These are phyloP conservation scores for Taphrorychus bicolor DNA, from an alignment of 2,888 invertebrate species.

Conservation along the genomic window DNA sequence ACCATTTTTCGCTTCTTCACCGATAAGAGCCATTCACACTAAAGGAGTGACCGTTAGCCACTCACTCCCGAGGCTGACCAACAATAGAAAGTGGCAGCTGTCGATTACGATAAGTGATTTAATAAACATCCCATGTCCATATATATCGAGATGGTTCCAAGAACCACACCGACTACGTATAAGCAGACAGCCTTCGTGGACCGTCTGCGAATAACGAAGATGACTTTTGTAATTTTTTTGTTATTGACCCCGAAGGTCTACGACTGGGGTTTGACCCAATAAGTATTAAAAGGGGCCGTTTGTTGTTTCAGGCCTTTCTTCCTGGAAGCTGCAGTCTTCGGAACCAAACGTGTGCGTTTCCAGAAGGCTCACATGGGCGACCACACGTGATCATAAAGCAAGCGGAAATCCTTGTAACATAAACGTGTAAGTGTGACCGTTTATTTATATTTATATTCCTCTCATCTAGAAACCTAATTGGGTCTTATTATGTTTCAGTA, in stretches of 20 bases:
- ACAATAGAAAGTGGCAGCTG: not conserved
- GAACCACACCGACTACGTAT: not conserved
- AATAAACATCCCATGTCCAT: not conserved
- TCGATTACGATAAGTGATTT: not conserved
- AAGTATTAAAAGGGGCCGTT: not conserved
- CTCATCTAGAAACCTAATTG: not conserved
- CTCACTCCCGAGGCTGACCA: not conserved
- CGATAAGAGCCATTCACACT: too few relatives aligned
- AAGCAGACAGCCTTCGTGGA: not conserved
- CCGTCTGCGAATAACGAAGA: not conserved
- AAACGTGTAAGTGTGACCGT: constrained; percentile 12
- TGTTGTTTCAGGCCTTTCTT: constrained; percentile 9
- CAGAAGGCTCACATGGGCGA: constrained; percentile 6
- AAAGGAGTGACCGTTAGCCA: not conserved
- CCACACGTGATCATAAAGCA: constrained; percentile 10
- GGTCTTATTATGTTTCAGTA: not conserved
- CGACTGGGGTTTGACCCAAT: not conserved
- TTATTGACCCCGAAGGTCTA: not conserved
- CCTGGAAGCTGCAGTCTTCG: not conserved
- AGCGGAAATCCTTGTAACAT: constrained; percentile 14
- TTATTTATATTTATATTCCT: constrained; percentile 3
- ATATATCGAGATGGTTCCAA: not conserved
- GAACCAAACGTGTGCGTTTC: not conserved
- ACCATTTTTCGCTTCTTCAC: not conserved
- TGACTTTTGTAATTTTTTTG: not conserved